Evolutionary conservation across 2,113 vertebrate species (phyloP).

Genomic region (Eonycteris spelaea): DNA sequence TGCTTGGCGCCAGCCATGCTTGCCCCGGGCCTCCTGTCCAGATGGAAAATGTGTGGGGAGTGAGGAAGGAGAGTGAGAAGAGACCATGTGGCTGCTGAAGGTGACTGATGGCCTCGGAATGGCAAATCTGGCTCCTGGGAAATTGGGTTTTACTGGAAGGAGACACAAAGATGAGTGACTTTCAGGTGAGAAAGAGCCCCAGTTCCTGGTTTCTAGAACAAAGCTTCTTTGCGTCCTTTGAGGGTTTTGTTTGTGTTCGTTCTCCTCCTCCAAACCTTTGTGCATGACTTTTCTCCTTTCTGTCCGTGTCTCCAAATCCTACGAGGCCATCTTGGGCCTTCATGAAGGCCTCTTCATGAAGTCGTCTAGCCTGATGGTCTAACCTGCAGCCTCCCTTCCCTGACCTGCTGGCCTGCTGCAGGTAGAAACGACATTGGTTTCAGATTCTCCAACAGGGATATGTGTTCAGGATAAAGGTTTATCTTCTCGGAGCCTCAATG

Average conservation of each 20-base stretch:
- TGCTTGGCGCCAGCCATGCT: slow-evolving; percentile 33
- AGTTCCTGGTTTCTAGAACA: background rate
- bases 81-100: background rate
- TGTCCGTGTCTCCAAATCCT: background rate
- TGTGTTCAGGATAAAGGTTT: background rate
- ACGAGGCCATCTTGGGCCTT: background rate
- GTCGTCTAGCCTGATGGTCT: background rate
- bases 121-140: background rate
- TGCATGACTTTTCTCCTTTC: background rate
- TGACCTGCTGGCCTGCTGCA: background rate
- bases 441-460: background rate
- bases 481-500: background rate
- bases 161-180: slow-evolving; percentile 42
- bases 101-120: slow-evolving; percentile 41
- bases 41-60: slow-evolving; percentile 20
- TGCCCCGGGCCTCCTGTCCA: background rate
- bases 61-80: background rate
- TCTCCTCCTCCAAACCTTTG: background rate
- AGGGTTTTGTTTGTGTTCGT: background rate
- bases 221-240: background rate
- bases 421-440: background rate
- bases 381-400: background rate
- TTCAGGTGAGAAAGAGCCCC: slow-evolving; percentile 35
- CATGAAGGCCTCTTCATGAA: background rate
- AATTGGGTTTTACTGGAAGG: background rate